These are phyloP conservation scores for Platycnemis pennipes DNA, from an alignment of 2,888 invertebrate species.

Conservation along the genomic window DNA sequence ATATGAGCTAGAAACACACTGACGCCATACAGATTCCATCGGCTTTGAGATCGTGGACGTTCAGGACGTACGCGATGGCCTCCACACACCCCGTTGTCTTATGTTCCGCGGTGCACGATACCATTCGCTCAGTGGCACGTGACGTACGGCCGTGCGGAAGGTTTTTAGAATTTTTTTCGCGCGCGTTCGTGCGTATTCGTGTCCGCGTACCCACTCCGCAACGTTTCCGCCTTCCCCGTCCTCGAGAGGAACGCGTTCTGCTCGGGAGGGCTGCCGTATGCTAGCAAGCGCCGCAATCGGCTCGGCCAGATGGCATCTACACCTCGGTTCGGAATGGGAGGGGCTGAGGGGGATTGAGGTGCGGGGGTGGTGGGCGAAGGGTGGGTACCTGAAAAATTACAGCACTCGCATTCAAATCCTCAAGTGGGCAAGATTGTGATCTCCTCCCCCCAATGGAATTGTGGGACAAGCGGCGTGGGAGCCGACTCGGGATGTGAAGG, in stretches of 20 bases:
- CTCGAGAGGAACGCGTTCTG: not conserved
- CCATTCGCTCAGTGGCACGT: constrained; percentile 45
- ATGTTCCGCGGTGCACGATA: constrained; percentile 34
- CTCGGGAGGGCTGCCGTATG: not conserved
- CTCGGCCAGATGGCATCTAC: constrained; percentile 41
- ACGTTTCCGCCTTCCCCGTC: not conserved
- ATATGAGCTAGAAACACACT: too few relatives aligned
- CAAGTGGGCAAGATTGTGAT: constrained; percentile 42
- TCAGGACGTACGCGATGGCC: not conserved
- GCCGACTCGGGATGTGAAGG: too few relatives aligned
- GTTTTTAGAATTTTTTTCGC: not conserved
- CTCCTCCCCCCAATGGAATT: constrained; percentile 40
- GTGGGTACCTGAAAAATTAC: constrained; percentile 59
- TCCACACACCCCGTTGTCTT: not conserved
- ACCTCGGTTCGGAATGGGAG: not conserved
- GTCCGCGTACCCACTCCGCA: not conserved
- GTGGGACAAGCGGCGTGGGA: constrained; percentile 13
- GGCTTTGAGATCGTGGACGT: not conserved
- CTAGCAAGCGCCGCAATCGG: not conserved
- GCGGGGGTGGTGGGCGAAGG: not conserved
- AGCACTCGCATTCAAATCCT: constrained; percentile 61
- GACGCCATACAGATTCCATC: too few relatives aligned
- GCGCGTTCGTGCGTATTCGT: not conserved
- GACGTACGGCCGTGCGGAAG: not conserved
- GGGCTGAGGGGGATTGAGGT: not conserved